Evolutionary conservation across 2,888 invertebrate genomes (phyloP), one percentile per base, ranked within the genome.

Genomic region (Oxycera nigricornis): DNA sequence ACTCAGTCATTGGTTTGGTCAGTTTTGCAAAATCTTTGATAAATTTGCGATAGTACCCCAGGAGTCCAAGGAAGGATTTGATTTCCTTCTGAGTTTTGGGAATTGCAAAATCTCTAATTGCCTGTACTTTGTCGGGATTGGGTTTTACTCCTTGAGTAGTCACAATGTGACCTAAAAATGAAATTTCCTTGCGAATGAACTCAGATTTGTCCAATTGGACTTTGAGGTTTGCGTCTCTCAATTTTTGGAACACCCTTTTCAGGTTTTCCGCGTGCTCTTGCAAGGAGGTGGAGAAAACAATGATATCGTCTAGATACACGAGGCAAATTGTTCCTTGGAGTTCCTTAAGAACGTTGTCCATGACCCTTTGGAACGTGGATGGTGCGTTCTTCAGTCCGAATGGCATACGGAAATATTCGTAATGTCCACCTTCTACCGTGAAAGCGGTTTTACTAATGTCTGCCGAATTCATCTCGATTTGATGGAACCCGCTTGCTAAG

Each of bases 401-500:
- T 1, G 72, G 75, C 73, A 75, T 73, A 14, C 73, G 9, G n/a
- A 39, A 20, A 17, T 39, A 75, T 35, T 75, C 73, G 20, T 55
- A 75, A 28, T 75, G 72, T 24, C 65, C 75, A 50, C 30, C 35
- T 6, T 67, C 57, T 11, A 59, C 50, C 1, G 46, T 57, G 30
- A 75, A n/a, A 78, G 28, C 9, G 77, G 79, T 35, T 78, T 35
- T 35, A 7, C 11, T 6, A 35, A 35, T 35, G 35, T 35, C 6
- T 35, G 6, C 11, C 6, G 35, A 11, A 11, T 35, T 11, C 35
- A 7, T 35, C 11, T 35, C 35, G 35, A 35, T 35, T 35, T 11
- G 35, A 35, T 35, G 11, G 11, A 35, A 35, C 35, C 35, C 35
- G 35, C 35, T 35, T 35, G 35, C 11, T 7, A 35, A 11, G 35